Conservation (phyloP, 64 coral and sea anemone genomes). For the Montipora capricornis region DNA sequence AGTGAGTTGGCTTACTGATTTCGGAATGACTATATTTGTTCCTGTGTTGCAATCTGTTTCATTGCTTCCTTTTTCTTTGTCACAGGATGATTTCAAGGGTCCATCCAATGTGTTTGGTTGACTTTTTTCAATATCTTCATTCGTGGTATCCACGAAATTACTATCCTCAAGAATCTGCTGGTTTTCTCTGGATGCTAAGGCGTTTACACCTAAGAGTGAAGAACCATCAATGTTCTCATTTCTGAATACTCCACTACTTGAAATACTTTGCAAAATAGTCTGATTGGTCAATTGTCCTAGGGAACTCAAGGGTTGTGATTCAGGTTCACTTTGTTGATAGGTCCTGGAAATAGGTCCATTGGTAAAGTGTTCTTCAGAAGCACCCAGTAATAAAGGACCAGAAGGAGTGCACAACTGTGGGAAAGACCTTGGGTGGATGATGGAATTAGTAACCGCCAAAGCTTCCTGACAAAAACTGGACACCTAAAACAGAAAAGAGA, state of each 20-base stretch:
- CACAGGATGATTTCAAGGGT: neutral
- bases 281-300: neutral
- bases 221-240: neutral
- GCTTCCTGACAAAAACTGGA: constrained; percentile 39
- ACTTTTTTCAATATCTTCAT: neutral
- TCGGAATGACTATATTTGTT: neutral
- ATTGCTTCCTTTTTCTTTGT: neutral
- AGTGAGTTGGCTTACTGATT: neutral
- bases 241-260: neutral
- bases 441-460: constrained; percentile 30
- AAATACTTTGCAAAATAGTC: neutral
- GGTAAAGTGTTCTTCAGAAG: neutral
- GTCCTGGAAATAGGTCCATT: neutral
- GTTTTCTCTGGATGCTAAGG: neutral
- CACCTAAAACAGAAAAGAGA: neutral
- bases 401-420: constrained; percentile 24
- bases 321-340: neutral
- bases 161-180: neutral
- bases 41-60: neutral
- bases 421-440: constrained; percentile 37
- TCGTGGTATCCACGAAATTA: neutral
- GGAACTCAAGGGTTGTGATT: neutral
- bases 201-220: neutral
- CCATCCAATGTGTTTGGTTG: neutral
- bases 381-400: constrained; percentile 3